Conservation (phyloP, 1,140 invertebrate species). For the Trachymyrmex septentrionalis region DNA sequence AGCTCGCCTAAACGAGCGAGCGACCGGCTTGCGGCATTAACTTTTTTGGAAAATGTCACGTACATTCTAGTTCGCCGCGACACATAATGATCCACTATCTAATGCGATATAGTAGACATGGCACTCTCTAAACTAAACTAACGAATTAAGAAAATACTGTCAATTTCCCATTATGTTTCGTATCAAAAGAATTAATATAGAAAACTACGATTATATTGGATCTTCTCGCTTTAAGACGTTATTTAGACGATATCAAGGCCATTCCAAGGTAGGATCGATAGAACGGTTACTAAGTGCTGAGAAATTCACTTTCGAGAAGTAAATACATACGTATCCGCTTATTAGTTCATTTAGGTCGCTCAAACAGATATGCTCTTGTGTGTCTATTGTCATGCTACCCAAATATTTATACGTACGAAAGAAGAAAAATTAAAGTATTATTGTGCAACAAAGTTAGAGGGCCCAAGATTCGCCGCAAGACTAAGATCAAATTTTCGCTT, state of each 20-base stretch:
- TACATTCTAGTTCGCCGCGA: slow-evolving; percentile 28
- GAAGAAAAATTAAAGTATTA: slow-evolving; percentile 20
- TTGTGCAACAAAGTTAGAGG: slow-evolving; percentile 2
- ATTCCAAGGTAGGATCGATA: slow-evolving; percentile 40
- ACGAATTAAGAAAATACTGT: slow-evolving; percentile 78
- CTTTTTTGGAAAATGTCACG: slow-evolving; percentile 63
- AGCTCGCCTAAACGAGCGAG: slow-evolving; percentile 33
- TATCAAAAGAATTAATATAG: slow-evolving; percentile 78
- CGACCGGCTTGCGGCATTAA: slow-evolving; percentile 12
- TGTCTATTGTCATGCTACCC: slow-evolving; percentile 70
- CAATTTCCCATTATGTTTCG: slow-evolving; percentile 68
- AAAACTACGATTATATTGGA: slow-evolving; percentile 73
- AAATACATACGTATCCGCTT: slow-evolving; percentile 16
- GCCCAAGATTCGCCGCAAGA: slow-evolving; percentile 13
- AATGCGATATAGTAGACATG: slow-evolving; percentile 69
- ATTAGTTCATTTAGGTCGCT: slow-evolving; percentile 71
- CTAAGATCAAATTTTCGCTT: background rate
- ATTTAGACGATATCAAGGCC: slow-evolving; percentile 66
- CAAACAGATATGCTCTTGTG: slow-evolving; percentile 64
- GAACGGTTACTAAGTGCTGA: slow-evolving; percentile 40
- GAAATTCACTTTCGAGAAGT: slow-evolving; percentile 42
- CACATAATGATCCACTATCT: slow-evolving; percentile 40
- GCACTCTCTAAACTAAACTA: slow-evolving; percentile 78
- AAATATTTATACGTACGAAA: slow-evolving; percentile 15
- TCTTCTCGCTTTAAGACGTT: slow-evolving; percentile 51